A percentile compares a stretch with the other conserved stretches of the same genome.
Conservation (phyloP, 2,113 vertebrate genomes). For the Strix aluco region DNA sequence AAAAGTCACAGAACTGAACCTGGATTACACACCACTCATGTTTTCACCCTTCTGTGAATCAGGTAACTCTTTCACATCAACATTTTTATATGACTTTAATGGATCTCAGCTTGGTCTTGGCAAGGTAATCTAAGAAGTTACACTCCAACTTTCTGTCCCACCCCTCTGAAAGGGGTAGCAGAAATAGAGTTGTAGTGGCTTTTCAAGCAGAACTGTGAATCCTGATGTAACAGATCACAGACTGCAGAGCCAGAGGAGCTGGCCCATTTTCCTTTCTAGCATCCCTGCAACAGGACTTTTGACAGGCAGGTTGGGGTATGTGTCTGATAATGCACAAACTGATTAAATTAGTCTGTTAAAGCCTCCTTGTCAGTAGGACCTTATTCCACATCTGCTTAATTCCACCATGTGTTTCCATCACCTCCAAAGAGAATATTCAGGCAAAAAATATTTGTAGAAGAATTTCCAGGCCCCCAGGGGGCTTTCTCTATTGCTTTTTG, state of each 20-base stretch:
- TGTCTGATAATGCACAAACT: not conserved
- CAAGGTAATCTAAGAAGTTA: not conserved
- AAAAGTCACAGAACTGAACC: not conserved
- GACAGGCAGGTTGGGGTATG: not conserved
- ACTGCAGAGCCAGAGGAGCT: not conserved
- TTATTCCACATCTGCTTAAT: not conserved
- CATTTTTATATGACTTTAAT: not conserved
- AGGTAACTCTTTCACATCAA: not conserved
- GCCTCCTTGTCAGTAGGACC: not conserved
- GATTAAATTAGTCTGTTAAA: not conserved
- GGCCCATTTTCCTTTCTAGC: not conserved
- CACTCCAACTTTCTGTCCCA: not conserved
- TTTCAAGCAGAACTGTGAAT: not conserved
- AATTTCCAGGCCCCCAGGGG: not conserved
- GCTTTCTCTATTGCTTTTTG: not conserved
- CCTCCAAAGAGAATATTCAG: not conserved
- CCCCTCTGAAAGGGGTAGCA: not conserved
- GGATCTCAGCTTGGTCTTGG: not conserved
- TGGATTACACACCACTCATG: rapidly evolving
- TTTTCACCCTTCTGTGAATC: not conserved
- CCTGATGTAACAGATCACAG: not conserved
- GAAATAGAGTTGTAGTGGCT: not conserved
- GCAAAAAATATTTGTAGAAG: not conserved
- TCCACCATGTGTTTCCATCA: not conserved
- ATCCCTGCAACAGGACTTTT: not conserved